Percentiles rank a stretch among this genome's conserved stretches.
phyloP scores from a whole-genome alignment of 2,888 invertebrate genomes.

The Therioaphis trifolii region DNA sequence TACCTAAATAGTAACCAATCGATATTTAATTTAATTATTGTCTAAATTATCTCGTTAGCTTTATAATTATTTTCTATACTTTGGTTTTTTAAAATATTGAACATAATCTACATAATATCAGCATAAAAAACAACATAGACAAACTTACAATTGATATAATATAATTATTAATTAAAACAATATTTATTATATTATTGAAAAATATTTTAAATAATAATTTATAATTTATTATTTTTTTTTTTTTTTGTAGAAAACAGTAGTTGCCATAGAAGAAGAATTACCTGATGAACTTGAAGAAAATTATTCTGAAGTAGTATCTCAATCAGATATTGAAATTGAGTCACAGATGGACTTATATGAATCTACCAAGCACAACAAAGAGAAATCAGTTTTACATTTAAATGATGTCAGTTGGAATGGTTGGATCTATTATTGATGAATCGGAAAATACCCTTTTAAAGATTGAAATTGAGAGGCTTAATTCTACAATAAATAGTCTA shows the following conservation, averaged over 20 bases:
- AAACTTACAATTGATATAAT: slow-evolving; percentile 2
- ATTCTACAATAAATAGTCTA: neutral
- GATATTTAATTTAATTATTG: slow-evolving; percentile 1
- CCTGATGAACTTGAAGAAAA: neutral
- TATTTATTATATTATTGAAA: slow-evolving; percentile 16
- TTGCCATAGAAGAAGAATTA: neutral
- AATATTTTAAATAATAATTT: neutral
- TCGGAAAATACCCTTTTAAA: slow-evolving; percentile 11
- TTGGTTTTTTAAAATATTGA: slow-evolving; percentile 17
- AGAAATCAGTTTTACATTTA: slow-evolving; percentile 12
- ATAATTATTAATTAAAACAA: slow-evolving; percentile 11
- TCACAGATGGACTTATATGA: slow-evolving; percentile 9
- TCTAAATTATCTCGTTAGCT: neutral
- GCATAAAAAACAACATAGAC: neutral
- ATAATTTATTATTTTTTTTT: too few species aligned
- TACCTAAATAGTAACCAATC: too few species aligned
- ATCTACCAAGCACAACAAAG: slow-evolving; percentile 11
- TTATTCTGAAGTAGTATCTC: too few species aligned
- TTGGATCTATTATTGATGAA: slow-evolving; percentile 54
- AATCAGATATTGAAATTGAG: neutral
- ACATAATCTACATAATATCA: slow-evolving; percentile 8
- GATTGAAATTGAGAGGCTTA: neutral
- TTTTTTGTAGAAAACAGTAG: too few species aligned
- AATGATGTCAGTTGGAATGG: neutral
- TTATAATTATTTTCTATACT: slow-evolving; percentile 17